Conservation (phyloP, 2,113 vertebrate genomes). For the Synodontis membranacea region DNA sequence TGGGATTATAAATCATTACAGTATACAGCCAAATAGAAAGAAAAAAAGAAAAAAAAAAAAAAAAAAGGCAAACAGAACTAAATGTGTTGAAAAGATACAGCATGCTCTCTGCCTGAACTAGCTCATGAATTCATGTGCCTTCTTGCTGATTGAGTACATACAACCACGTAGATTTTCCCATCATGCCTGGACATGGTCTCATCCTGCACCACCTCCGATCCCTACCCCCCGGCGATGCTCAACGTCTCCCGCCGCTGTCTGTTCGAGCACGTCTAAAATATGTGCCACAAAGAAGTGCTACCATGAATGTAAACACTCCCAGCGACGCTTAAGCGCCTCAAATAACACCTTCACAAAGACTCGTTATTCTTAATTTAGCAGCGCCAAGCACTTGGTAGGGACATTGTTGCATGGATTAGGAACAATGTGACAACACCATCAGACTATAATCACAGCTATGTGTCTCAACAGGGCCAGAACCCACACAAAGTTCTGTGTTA, state of each 20-base stretch:
- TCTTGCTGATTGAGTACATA: conserved; percentile 66
- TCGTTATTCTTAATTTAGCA: conserved; percentile 63
- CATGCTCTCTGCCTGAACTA: conserved; percentile 17
- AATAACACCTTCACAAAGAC: conserved; percentile 63
- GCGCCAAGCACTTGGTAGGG: conserved; percentile 42
- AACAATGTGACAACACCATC: not conserved
- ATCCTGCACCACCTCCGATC: not conserved
- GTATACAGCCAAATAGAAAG: not conserved
- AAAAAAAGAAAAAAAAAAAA: no score
- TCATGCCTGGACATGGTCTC: conserved; percentile 43
- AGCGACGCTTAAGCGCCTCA: conserved; percentile 59
- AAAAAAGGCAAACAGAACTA: not conserved
- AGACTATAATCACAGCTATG: conserved; percentile 17
- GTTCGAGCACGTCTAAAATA: conserved; percentile 45
- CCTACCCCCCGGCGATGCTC: not conserved
- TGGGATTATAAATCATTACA: conserved; percentile 5
- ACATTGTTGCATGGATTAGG: conserved; percentile 48
- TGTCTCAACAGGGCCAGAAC: conserved; percentile 55
- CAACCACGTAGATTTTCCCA: conserved; percentile 35
- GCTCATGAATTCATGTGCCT: conserved; percentile 51
- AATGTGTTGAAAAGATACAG: not conserved
- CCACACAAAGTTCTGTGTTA: conserved; percentile 37
- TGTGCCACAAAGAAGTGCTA: conserved; percentile 25
- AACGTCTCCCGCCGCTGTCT: conserved; percentile 35
- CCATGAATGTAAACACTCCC: conserved; percentile 55